phyloP scores from a whole-genome alignment of 2,797 vertebrate genomes.

The Sebastes kiyomatsui region DNA sequence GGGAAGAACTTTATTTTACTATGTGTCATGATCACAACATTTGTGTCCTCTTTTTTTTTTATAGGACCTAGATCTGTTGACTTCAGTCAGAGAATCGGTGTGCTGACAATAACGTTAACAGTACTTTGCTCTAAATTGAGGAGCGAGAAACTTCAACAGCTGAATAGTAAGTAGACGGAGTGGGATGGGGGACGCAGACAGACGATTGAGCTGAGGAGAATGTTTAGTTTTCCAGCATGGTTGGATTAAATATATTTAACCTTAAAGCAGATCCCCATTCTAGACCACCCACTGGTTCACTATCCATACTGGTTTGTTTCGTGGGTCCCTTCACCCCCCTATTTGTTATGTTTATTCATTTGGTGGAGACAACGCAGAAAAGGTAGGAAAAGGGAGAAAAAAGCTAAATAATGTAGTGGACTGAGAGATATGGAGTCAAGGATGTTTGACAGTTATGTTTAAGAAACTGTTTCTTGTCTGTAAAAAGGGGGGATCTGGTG shows the following conservation, averaged over 20 bases:
- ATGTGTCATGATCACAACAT: constrained; percentile 20
- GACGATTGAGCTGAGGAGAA: constrained; percentile 56
- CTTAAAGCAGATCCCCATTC: constrained; percentile 56
- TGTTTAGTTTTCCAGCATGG: constrained; percentile 69
- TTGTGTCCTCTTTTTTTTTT: constrained; percentile 7
- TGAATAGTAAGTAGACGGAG: neutral
- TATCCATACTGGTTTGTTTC: constrained; percentile 40
- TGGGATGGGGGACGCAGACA: constrained; percentile 5
- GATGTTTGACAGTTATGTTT: constrained; percentile 21
- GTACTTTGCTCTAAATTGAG: neutral
- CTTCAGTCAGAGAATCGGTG: constrained; percentile 38
- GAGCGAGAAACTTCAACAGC: neutral
- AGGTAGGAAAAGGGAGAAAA: neutral
- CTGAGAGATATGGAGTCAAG: neutral
- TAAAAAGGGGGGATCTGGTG: neutral
- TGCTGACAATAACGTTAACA: constrained; percentile 32
- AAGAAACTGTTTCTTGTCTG: constrained; percentile 5
- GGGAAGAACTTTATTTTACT: constrained; percentile 4
- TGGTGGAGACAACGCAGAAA: constrained; percentile 28
- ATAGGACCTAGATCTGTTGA: constrained; percentile 29
- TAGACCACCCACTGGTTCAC: constrained; percentile 70
- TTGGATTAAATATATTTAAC: constrained; percentile 75
- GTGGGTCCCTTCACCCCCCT: neutral
- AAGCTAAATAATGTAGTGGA: neutral
- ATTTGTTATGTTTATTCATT: constrained; percentile 68